These are phyloP conservation scores for Lepidurus packardi DNA, from an alignment of 1,140 invertebrate genomes.

Conservation along the genomic window DNA sequence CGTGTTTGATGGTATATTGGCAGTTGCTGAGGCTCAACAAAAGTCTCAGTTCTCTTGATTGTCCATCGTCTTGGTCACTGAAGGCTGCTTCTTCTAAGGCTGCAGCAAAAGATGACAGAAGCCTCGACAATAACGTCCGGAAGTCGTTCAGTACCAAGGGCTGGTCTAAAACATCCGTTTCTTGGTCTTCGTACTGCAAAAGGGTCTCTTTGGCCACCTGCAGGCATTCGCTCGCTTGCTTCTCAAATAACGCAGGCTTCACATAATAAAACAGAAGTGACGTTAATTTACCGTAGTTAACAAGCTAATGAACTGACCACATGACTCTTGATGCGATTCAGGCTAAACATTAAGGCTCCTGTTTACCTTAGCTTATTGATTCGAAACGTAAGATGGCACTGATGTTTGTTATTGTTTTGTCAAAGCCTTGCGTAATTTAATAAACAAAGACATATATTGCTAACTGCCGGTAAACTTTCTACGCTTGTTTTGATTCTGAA, in stretches of 20 bases:
- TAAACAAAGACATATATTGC: no score
- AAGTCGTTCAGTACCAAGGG: conserved; percentile 58
- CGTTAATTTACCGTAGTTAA: conserved; percentile 27
- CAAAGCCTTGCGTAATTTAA: no score
- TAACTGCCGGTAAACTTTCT: no score
- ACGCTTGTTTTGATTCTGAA: no score
- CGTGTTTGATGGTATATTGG: conserved; percentile 66
- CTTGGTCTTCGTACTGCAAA: conserved; percentile 60
- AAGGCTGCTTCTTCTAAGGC: conserved; percentile 37
- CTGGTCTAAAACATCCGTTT: conserved; percentile 62
- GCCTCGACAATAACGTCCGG: conserved; percentile 61
- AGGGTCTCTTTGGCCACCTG: conserved; percentile 80
- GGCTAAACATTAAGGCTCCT: no score
- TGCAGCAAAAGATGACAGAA: conserved; percentile 52
- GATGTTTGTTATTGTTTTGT: no score
- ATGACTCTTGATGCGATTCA: no score
- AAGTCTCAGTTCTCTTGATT: conserved; percentile 49
- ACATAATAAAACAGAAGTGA: conserved; percentile 41
- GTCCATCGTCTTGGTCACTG: conserved; percentile 37
- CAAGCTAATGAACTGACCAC: conserved; percentile 16
- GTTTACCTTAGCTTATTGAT: no score
- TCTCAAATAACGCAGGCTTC: conserved; percentile 78
- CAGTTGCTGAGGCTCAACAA: conserved; percentile 85
- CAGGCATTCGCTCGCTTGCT: conserved; percentile 72
- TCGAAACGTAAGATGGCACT: no score